Percentiles rank a stretch among this genome's conserved stretches.
Conservation (phyloP, 92 coral and sea anemone genomes). For the Paragorgia papillata region DNA sequence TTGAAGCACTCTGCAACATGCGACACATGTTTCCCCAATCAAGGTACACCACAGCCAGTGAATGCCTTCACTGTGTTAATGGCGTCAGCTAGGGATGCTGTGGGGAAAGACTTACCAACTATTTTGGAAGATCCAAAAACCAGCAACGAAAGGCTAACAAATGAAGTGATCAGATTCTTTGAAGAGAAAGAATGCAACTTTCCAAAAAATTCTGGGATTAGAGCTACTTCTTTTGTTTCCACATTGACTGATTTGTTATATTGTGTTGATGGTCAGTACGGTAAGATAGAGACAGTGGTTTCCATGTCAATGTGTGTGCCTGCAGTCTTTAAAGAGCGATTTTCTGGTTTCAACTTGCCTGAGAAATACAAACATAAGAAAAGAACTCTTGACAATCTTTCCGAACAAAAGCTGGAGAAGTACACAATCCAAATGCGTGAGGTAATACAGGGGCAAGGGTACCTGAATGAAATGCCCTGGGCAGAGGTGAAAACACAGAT, state of each 20-base stretch:
- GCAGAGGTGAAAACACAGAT: slow-evolving; percentile 43
- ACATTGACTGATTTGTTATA: slow-evolving; percentile 34
- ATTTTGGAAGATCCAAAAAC: slow-evolving; percentile 39
- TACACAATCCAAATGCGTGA: slow-evolving; percentile 28
- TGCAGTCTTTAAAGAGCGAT: slow-evolving; percentile 28
- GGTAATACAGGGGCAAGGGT: slow-evolving; percentile 24
- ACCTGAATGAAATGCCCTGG: slow-evolving; percentile 32
- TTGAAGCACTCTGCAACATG: slow-evolving; percentile 19
- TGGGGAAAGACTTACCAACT: slow-evolving; percentile 39
- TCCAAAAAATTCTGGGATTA: slow-evolving; percentile 36
- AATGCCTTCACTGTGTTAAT: slow-evolving; percentile 36
- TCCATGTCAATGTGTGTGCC: slow-evolving; percentile 32
- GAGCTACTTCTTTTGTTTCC: slow-evolving; percentile 32
- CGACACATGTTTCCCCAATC: slow-evolving; percentile 33
- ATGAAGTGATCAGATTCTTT: slow-evolving; percentile 37
- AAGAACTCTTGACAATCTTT: slow-evolving; percentile 29
- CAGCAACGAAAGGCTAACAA: slow-evolving; percentile 42
- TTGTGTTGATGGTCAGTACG: slow-evolving; percentile 52
- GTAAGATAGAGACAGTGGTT: slow-evolving; percentile 32
- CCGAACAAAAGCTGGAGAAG: slow-evolving; percentile 27
- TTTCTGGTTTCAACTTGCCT: slow-evolving; percentile 50
- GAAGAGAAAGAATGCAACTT: slow-evolving; percentile 46
- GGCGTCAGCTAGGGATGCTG: slow-evolving; percentile 38
- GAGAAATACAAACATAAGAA: slow-evolving; percentile 50
- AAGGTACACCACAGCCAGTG: slow-evolving; percentile 29